Conservation (phyloP, 2,797 vertebrate genomes). For the Alcedo atthis region DNA sequence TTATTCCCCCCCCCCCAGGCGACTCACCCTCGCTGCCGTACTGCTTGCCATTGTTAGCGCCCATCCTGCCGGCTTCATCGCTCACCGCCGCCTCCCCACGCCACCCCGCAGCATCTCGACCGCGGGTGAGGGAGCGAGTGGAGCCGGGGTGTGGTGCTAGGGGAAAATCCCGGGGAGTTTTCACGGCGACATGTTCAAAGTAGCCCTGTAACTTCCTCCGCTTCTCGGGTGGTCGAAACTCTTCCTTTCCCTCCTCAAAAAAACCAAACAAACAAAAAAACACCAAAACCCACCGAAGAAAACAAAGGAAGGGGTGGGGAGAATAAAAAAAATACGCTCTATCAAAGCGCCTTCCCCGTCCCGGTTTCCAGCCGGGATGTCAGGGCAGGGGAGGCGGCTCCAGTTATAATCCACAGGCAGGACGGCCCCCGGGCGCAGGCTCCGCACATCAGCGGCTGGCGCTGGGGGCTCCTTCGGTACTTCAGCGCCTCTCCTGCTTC, state of each 20-base stretch:
- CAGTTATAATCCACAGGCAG: conserved; percentile 56
- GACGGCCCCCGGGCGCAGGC: neutral
- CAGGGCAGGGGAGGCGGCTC: conserved; percentile 9
- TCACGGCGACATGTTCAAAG: neutral
- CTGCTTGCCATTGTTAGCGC: conserved; percentile 97
- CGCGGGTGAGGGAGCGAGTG: neutral
- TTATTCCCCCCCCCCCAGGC: neutral
- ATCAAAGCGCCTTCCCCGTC: neutral
- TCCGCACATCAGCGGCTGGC: conserved; percentile 3
- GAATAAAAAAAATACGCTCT: neutral
- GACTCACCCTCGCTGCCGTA: conserved; percentile 96
- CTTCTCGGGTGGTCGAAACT: neutral
- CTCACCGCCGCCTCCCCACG: conserved; percentile 75
- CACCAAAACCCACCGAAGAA: too few species aligned
- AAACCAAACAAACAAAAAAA: too few species aligned
- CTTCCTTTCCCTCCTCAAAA: neutral
- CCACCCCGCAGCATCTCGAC: conserved; percentile 34
- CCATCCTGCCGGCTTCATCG: conserved; percentile 94
- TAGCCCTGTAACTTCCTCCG: neutral
- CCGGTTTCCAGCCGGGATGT: neutral
- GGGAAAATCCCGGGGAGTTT: neutral
- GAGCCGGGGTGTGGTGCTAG: neutral
- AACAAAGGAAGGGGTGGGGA: neutral
- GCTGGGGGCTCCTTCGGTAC: neutral
- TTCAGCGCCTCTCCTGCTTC: conserved; percentile 35